These are phyloP conservation scores for Cichladusa arquata DNA, from an alignment of 2,113 vertebrate genomes.

Conservation along the genomic window DNA sequence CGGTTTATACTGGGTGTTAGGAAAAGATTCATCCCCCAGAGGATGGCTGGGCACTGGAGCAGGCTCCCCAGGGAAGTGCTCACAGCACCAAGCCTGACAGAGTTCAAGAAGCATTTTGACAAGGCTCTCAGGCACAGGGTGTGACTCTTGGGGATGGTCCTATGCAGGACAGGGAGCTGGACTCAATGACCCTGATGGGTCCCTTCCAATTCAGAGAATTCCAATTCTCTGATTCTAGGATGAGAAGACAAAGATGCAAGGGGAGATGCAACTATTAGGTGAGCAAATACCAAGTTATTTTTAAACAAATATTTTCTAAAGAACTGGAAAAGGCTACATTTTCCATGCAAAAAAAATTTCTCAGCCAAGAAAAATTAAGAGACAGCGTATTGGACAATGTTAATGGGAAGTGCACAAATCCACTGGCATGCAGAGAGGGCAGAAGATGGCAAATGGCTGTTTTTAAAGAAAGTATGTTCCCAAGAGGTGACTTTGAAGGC, in stretches of 20 bases:
- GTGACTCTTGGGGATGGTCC: not conserved
- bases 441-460: not conserved
- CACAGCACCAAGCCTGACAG: not conserved
- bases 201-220: not conserved
- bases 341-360: not conserved
- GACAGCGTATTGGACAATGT: not conserved
- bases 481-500: not conserved
- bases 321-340: not conserved
- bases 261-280: not conserved
- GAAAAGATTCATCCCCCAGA: not conserved
- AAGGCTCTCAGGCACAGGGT: not conserved
- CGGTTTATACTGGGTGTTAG: too few relatives aligned
- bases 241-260: not conserved
- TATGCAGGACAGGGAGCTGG: rapidly evolving
- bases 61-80: not conserved
- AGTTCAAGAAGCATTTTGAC: not conserved
- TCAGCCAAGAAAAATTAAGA: not conserved
- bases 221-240: not conserved
- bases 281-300: not conserved
- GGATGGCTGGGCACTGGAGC: not conserved
- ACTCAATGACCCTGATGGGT: not conserved
- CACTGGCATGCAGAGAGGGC: not conserved
- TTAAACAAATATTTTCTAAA: not conserved
- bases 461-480: not conserved
- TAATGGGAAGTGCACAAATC: not conserved